Percentiles rank a stretch among this genome's conserved stretches.
phyloP scores from a whole-genome alignment of 2,113 vertebrate species.

The cattle (Bos taurus) region ARS-UCD2.0 NC_037330.1:118620001-118620500 shows the following conservation, averaged over 20 bases:
- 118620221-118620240: neutral
- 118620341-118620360: accelerated
- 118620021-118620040: neutral
- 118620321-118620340: accelerated
- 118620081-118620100: accelerated
- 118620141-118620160: neutral
- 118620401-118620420: accelerated
- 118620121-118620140: accelerated
- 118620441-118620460: accelerated
- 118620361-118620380: accelerated
- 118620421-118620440: neutral
- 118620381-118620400: neutral
- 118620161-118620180: neutral
- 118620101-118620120: accelerated
- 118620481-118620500: neutral
- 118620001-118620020: neutral
- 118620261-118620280: neutral
- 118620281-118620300: accelerated
- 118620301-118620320: neutral
- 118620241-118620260: accelerated
- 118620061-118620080: no score
- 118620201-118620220: no score
- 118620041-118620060: neutral
- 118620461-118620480: no score
- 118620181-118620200: no score